Conservation (phyloP, 1,140 invertebrate genomes). For the Lepidurus apus region DNA sequence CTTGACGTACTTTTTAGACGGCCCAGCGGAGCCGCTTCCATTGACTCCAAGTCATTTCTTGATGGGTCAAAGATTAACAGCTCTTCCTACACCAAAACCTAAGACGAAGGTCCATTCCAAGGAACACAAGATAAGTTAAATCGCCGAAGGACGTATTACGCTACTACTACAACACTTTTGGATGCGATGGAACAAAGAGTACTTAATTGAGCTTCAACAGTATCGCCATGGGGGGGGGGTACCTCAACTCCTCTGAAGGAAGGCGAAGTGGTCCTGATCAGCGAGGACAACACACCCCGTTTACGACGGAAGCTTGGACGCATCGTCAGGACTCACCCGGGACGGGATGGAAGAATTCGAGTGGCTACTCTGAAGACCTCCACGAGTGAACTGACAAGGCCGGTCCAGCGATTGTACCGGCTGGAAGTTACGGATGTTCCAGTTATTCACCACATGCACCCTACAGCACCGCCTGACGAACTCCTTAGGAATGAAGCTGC, state of each 20-base stretch:
- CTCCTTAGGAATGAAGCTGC: no score
- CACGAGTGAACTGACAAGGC: slow-evolving; percentile 24
- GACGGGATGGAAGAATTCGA: slow-evolving; percentile 32
- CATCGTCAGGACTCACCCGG: slow-evolving; percentile 26
- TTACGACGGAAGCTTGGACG: slow-evolving; percentile 33
- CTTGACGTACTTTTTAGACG: slow-evolving; percentile 39
- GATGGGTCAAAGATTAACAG: neutral
- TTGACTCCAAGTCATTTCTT: slow-evolving; percentile 41
- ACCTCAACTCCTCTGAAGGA: neutral
- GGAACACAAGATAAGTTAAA: neutral
- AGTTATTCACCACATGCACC: neutral
- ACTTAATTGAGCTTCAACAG: neutral
- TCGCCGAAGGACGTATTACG: neutral
- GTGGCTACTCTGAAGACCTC: slow-evolving; percentile 28
- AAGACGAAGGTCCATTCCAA: neutral
- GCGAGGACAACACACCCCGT: neutral
- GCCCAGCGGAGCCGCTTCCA: slow-evolving; percentile 38
- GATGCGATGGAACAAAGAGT: neutral
- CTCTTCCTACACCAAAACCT: neutral
- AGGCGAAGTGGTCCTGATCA: neutral
- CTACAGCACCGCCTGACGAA: neutral
- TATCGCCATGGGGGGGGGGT: neutral
- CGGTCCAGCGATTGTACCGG: slow-evolving; percentile 36
- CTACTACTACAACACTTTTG: neutral
- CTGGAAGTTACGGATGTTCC: slow-evolving; percentile 28